Percentiles rank a stretch among this genome's conserved stretches.
These are phyloP conservation scores for Drosophila punjabiensis DNA, from an alignment of 1,140 invertebrate species.

Conservation along the genomic window DNA sequence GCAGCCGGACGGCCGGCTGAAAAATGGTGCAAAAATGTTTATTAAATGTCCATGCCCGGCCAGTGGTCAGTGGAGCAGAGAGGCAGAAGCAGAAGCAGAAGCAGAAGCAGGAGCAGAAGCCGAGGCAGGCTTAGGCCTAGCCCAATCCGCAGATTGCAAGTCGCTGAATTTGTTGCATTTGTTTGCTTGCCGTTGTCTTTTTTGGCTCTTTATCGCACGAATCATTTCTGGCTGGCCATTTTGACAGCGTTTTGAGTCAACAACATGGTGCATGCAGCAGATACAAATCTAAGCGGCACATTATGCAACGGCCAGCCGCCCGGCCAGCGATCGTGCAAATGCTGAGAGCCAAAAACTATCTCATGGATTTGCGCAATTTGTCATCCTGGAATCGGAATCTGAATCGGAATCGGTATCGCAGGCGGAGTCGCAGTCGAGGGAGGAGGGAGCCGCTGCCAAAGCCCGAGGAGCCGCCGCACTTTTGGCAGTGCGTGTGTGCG, in stretches of 20 bases:
- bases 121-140: slow-evolving; percentile 22
- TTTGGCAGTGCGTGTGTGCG: slow-evolving; percentile 71
- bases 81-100: neutral
- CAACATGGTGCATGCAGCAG: slow-evolving; percentile 79
- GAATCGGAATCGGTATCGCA: slow-evolving; percentile 23
- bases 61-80: slow-evolving; percentile 42
- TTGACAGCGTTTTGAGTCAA: slow-evolving; percentile 83
- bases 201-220: slow-evolving; percentile 73
- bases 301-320: slow-evolving; percentile 63
- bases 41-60: slow-evolving; percentile 73
- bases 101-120: neutral
- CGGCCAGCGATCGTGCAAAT: slow-evolving; percentile 62
- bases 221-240: slow-evolving; percentile 79
- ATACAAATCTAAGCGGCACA: slow-evolving; percentile 80
- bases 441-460: neutral
- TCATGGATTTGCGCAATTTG: slow-evolving; percentile 84
- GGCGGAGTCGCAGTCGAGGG: neutral
- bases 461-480: slow-evolving; percentile 3
- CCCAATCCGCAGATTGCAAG: slow-evolving; percentile 17
- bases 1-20: slow-evolving; percentile 48
- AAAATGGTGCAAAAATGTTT: slow-evolving; percentile 81
- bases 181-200: slow-evolving; percentile 56
- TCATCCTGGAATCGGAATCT: slow-evolving; percentile 68
- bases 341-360: slow-evolving; percentile 72
- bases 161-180: slow-evolving; percentile 47